Conservation (phyloP, 2,888 invertebrate species). For the Psococerastis gibbosa region DNA sequence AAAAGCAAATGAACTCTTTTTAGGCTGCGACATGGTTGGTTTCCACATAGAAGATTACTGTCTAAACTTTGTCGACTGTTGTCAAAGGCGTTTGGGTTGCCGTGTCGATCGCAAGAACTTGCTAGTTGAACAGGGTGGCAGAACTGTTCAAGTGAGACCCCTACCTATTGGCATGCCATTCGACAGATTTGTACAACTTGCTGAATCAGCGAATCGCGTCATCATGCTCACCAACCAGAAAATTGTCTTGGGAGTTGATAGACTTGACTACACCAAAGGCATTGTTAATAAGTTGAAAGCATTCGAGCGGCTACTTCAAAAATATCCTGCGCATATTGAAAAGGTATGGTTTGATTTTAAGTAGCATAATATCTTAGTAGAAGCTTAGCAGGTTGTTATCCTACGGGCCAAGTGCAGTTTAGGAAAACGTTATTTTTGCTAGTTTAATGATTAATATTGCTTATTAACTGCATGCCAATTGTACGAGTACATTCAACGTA, state of each 20-base stretch:
- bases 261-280: conserved; percentile 81
- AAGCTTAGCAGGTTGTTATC: no score
- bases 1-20: no score
- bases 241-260: conserved; percentile 71
- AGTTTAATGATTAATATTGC: not conserved
- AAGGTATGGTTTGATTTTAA: conserved; percentile 33
- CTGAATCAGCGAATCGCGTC: conserved; percentile 41
- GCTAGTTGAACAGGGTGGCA: conserved; percentile 69
- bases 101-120: conserved; percentile 75
- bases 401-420: no score
- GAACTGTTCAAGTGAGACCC: conserved; percentile 65
- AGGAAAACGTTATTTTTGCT: no score
- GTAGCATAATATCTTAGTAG: no score
- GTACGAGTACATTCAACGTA: no score
- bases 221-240: conserved; percentile 51
- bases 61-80: conserved; percentile 78
- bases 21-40: conserved; percentile 80
- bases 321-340: conserved; percentile 69
- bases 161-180: conserved; percentile 80
- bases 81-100: conserved; percentile 68
- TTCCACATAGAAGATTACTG: conserved; percentile 86
- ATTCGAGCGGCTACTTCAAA: conserved; percentile 61
- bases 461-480: no score
- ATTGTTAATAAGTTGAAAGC: conserved; percentile 58
- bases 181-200: conserved; percentile 60